Percentiles rank a stretch among this genome's conserved stretches.
These are phyloP conservation scores for Calidris pugnax DNA, from an alignment of 2,113 vertebrate genomes.

Conservation along the genomic window DNA sequence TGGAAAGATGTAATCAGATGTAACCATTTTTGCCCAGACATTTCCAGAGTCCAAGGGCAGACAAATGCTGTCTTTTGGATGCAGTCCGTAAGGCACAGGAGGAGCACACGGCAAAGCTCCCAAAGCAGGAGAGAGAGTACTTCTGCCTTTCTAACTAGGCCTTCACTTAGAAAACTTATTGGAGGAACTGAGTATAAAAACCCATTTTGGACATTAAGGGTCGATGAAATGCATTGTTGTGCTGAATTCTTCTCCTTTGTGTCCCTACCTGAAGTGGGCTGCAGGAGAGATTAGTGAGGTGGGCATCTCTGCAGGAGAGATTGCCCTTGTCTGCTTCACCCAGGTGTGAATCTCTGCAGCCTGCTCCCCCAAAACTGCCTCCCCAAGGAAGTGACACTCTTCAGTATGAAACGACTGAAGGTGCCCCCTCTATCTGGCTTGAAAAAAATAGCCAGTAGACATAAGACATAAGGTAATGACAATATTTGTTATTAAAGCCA, in stretches of 20 bases:
- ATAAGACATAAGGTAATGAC: neutral
- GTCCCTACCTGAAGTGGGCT: neutral
- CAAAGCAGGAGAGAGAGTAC: neutral
- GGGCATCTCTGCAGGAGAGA: too few species aligned
- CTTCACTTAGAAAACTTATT: neutral
- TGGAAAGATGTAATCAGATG: neutral
- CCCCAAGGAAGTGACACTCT: neutral
- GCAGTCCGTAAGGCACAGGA: fast-evolving
- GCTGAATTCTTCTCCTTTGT: neutral
- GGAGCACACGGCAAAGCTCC: neutral
- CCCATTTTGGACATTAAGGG: neutral
- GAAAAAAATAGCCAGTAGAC: neutral
- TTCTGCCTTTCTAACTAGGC: neutral
- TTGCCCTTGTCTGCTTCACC: neutral
- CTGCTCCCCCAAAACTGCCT: neutral
- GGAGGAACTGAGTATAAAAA: neutral
- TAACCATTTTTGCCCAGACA: fast-evolving
- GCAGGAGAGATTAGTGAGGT: neutral
- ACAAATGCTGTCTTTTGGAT: neutral
- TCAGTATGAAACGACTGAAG: neutral
- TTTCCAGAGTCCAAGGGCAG: neutral
- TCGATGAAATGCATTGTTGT: neutral
- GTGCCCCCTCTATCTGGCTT: fast-evolving
- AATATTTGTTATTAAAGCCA: neutral
- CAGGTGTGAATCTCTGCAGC: neutral